phyloP scores from a whole-genome alignment of 1,140 invertebrate species.

The Aphidius gifuensis region DNA sequence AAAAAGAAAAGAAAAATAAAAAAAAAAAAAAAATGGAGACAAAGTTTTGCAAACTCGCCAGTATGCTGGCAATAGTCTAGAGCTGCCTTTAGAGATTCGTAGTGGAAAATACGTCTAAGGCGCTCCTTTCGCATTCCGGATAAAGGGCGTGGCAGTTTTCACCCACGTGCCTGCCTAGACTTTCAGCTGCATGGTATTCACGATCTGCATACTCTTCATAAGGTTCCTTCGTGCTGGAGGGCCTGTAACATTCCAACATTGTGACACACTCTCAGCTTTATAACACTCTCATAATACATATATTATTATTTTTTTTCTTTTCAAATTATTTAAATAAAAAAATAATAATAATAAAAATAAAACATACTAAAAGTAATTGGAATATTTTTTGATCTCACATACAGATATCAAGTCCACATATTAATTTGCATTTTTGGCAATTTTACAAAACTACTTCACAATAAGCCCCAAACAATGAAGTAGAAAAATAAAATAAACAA shows the following conservation, averaged over 20 bases:
- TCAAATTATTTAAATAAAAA: too few species aligned
- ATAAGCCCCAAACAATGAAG: too few species aligned
- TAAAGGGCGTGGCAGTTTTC: constrained; percentile 51
- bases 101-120: constrained; percentile 49
- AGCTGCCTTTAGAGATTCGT: constrained; percentile 5
- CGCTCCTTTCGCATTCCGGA: constrained; percentile 47
- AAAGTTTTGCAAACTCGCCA: constrained; percentile 26
- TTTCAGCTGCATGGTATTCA: constrained; percentile 50
- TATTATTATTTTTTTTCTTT: too few species aligned
- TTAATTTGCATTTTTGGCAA: too few species aligned
- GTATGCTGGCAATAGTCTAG: background rate
- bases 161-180: constrained; percentile 40
- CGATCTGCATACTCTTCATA: constrained; percentile 47
- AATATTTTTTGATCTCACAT: too few species aligned
- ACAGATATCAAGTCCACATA: too few species aligned
- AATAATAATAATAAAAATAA: too few species aligned
- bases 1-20: constrained; percentile 7
- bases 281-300: too few species aligned
- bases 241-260: constrained; percentile 42
- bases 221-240: constrained; percentile 48
- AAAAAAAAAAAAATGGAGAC: constrained; percentile 6
- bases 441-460: too few species aligned
- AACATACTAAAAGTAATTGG: too few species aligned
- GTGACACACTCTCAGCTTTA: constrained; percentile 10
- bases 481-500: too few species aligned